Evolutionary conservation across 2,113 vertebrate genomes (phyloP).

Genomic region (Engraulis encrasicolus): DNA sequence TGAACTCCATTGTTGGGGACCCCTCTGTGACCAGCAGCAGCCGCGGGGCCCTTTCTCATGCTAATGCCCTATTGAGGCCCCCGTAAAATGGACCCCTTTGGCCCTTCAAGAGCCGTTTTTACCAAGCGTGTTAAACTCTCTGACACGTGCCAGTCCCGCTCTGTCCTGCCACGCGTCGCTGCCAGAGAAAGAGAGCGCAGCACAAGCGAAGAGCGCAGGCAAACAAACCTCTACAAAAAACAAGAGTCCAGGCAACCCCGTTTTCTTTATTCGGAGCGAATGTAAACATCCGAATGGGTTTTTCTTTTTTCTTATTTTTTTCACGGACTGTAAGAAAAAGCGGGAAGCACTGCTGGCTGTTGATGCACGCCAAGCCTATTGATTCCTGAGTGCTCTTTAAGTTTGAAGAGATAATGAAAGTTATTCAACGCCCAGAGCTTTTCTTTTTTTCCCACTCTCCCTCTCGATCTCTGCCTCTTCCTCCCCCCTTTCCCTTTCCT

Average conservation of each 20-base stretch:
- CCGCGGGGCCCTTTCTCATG: conserved; percentile 76
- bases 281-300: neutral
- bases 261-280: neutral
- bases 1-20: conserved; percentile 62
- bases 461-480: too few species aligned
- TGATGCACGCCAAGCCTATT: conserved; percentile 43
- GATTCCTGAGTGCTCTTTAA: conserved; percentile 52
- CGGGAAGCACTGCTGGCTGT: conserved; percentile 10
- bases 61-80: conserved; percentile 56
- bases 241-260: neutral
- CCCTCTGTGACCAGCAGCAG: conserved; percentile 67
- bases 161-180: neutral
- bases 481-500: neutral
- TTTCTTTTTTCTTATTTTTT: too few species aligned
- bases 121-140: conserved; percentile 27
- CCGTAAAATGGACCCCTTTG: conserved; percentile 42
- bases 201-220: too few species aligned
- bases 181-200: too few species aligned
- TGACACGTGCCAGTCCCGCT: conserved; percentile 49
- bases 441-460: neutral
- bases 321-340: neutral
- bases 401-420: conserved; percentile 59
- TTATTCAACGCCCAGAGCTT: conserved; percentile 47
- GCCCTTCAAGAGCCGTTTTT: neutral
- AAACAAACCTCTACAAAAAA: neutral